phyloP scores from a whole-genome alignment of 2,797 vertebrate species.

The Catostomus latipinnis region DNA sequence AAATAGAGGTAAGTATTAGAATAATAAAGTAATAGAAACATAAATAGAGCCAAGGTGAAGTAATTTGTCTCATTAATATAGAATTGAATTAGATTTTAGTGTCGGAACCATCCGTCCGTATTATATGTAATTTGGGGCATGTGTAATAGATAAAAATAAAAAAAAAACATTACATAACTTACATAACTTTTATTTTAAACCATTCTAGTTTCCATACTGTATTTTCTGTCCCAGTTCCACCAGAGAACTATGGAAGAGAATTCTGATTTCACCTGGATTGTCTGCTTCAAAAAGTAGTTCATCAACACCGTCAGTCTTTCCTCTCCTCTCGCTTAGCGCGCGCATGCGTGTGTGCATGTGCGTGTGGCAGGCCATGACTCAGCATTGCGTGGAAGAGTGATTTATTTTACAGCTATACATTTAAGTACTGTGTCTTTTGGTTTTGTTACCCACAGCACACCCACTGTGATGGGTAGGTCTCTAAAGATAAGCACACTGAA shows the following conservation, averaged over 20 bases:
- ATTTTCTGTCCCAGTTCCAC: neutral
- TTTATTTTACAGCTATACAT: conserved; percentile 58
- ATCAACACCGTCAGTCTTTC: conserved; percentile 50
- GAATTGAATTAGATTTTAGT: too few species aligned
- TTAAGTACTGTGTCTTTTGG: conserved; percentile 16
- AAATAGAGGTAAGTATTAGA: too few species aligned
- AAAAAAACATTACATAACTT: conserved; percentile 7
- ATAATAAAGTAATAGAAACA: too few species aligned
- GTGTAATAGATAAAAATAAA: neutral
- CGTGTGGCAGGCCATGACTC: conserved; percentile 8
- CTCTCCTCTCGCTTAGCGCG: conserved; percentile 15
- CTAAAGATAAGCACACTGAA: conserved; percentile 29
- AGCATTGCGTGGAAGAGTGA: conserved; percentile 49
- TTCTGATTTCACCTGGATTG: neutral
- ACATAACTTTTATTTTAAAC: neutral
- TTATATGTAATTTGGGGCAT: neutral
- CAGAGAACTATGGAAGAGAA: neutral
- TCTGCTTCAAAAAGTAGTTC: conserved; percentile 20
- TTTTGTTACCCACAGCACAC: conserved; percentile 41
- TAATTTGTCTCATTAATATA: too few species aligned
- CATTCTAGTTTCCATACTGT: neutral
- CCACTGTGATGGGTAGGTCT: conserved; percentile 39
- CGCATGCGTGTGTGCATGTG: too few species aligned
- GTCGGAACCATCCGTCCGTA: too few species aligned
- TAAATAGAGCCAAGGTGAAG: too few species aligned